phyloP scores from a whole-genome alignment of 2,797 vertebrate genomes.

The Hipposideros larvatus region DNA sequence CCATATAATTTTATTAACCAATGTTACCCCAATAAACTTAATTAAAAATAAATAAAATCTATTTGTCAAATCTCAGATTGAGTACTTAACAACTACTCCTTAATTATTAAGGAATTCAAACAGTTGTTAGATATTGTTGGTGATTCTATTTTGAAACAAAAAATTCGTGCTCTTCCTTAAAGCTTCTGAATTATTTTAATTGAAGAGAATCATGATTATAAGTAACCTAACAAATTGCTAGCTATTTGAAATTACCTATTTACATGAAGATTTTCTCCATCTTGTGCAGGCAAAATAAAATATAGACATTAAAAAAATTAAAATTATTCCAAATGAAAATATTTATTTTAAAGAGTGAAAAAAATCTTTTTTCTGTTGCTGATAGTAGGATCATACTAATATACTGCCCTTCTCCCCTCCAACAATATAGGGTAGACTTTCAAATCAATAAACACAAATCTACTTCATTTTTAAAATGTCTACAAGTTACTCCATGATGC shows the following conservation, averaged over 20 bases:
- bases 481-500: neutral
- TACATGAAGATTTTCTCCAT: neutral
- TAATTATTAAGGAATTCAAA: conserved; percentile 21
- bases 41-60: neutral
- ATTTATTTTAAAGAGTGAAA: neutral
- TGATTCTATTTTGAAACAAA: conserved; percentile 49
- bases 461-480: neutral
- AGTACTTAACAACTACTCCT: conserved; percentile 3
- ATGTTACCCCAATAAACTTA: no score
- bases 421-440: neutral
- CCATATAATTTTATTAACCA: no score
- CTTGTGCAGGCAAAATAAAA: conserved; percentile 56
- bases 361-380: neutral
- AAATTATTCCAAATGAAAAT: neutral
- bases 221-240: conserved; percentile 21
- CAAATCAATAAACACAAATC: neutral
- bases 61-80: neutral
- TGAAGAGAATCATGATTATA: conserved; percentile 39
- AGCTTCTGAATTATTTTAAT: conserved; percentile 32
- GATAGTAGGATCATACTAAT: neutral
- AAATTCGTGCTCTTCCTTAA: neutral
- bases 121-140: neutral
- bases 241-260: conserved; percentile 48
- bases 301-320: neutral
- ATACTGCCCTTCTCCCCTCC: rapidly evolving